A percentile compares a stretch with the other conserved stretches of the same genome.
These are phyloP conservation scores for Myathropa florea DNA, from an alignment of 2,888 invertebrate genomes.

Conservation along the genomic window DNA sequence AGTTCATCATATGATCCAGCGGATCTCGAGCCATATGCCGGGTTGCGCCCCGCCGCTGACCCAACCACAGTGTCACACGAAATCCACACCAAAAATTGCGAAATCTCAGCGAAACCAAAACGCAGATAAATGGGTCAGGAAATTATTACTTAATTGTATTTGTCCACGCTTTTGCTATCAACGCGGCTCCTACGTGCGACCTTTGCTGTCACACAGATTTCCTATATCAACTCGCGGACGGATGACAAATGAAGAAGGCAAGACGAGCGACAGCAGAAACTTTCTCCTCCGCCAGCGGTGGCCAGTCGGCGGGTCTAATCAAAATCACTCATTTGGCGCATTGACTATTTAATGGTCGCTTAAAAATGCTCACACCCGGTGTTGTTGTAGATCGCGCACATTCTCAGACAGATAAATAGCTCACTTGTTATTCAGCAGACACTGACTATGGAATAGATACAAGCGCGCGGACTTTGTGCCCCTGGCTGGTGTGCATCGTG, in stretches of 20 bases:
- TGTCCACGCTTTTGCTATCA: slow-evolving; percentile 28
- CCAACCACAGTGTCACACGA: not conserved
- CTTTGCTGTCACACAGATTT: not conserved
- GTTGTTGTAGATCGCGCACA: slow-evolving; percentile 34
- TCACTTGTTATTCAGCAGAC: slow-evolving; percentile 44
- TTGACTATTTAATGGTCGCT: slow-evolving; percentile 41
- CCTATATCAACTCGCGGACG: not conserved
- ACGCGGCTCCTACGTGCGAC: slow-evolving; percentile 2
- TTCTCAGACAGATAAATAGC: slow-evolving; percentile 59
- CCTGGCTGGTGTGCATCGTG: not conserved
- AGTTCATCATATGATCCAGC: too few relatives aligned
- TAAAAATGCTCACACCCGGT: slow-evolving; percentile 22
- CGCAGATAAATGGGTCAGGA: not conserved
- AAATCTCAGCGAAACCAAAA: not conserved
- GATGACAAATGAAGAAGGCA: not conserved
- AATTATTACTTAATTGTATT: slow-evolving; percentile 12
- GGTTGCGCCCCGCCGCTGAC: not conserved
- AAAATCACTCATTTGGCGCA: slow-evolving; percentile 21
- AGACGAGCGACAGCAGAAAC: not conserved
- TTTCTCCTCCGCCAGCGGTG: not conserved
- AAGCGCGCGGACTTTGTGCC: slow-evolving; percentile 27
- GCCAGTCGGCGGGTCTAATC: not conserved
- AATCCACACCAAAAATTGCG: slow-evolving; percentile 11
- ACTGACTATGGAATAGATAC: not conserved
- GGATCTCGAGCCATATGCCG: not conserved